Conservation (phyloP, 2,888 invertebrate species). For the Hipparchia semele region DNA sequence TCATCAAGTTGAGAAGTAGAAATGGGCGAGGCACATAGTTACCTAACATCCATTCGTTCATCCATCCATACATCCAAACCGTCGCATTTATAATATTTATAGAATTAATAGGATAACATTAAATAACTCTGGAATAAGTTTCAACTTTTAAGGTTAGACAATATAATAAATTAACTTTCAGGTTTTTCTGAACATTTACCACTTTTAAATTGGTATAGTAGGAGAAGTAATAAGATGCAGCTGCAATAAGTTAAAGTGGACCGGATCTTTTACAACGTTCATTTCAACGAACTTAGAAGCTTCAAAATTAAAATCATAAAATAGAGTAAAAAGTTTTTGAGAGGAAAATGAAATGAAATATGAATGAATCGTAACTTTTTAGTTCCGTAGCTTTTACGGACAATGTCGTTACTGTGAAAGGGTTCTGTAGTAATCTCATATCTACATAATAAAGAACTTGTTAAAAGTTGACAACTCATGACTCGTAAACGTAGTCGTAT, state of each 20-base stretch:
- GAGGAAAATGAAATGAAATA: slow-evolving; percentile 30
- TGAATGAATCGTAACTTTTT: slow-evolving; percentile 33
- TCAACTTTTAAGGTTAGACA: background rate
- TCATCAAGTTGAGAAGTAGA: too few species aligned
- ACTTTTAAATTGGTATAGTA: slow-evolving; percentile 1
- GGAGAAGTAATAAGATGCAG: slow-evolving; percentile 15
- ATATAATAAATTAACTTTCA: background rate
- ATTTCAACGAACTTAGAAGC: slow-evolving; percentile 20
- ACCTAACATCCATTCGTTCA: too few species aligned
- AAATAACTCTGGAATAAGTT: background rate
- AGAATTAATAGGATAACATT: background rate
- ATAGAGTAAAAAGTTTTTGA: slow-evolving; percentile 26
- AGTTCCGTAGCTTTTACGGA: slow-evolving; percentile 27
- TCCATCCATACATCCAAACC: too few species aligned
- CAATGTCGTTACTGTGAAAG: slow-evolving; percentile 30
- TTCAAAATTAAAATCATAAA: slow-evolving; percentile 25
- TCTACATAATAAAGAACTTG: slow-evolving; percentile 24
- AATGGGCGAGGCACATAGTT: too few species aligned
- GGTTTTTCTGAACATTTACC: background rate
- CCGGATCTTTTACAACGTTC: slow-evolving; percentile 18
- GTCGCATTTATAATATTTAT: too few species aligned
- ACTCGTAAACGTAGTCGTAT: slow-evolving; percentile 9
- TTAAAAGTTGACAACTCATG: slow-evolving; percentile 21
- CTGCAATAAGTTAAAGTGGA: slow-evolving; percentile 16
- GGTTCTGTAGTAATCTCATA: slow-evolving; percentile 24